Base-by-base conservation (phyloP, 2,888 invertebrate genomes). In the Callyntrura guangdongensis region DNA sequence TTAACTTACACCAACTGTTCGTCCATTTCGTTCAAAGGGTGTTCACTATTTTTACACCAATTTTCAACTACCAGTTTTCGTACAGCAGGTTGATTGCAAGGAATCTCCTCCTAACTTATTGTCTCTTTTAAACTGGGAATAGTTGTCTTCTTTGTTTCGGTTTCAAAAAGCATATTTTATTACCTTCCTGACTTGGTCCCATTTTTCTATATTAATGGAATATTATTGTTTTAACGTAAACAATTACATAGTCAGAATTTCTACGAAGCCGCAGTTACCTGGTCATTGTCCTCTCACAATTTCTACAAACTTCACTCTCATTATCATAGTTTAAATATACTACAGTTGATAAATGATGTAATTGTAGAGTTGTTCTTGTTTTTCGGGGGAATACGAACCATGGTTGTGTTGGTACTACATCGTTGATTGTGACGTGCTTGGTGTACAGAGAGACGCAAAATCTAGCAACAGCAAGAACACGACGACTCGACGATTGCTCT, bases 371-470 rank as follows among this genome's bases (percentile, higher is more conserved):
- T 61, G n/a, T n/a, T n/a, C n/a, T 61, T 22, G 12, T 22, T 20
- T 83, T 84, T 74, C 59, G 86, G 83, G 86, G 86, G 83, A 86
- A 86, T 82, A 3, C 36, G 86, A 86, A 77, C 49, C 82, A 47
- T 77, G 53, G 53, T 53, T 64, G 25, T 0, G 25, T 49, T 36
- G 17, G 22, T 59, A 53, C 22, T 12, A 11, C 11, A 14, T 5
- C n/a, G 12, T 49, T 89, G 20, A n/a, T 56, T 56, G 49, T 53
- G 36, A 74, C 74, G 61, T 59, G 22, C 12, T 2, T 64, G 72
- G 6, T 14, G 47, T 56, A 11, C 56, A 22, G 49, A 4, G 83
- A n/a, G 27, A 81, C 8, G 84, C 6, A 1, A 72, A 14, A 17
- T 82, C 45, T 82, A 17, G 20, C 61, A 64, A 20, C 61, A 79